Percentiles rank a stretch among this genome's conserved stretches.
Evolutionary conservation across 2,888 invertebrate species (phyloP).

Genomic region (Leptura quadrifasciata): DNA sequence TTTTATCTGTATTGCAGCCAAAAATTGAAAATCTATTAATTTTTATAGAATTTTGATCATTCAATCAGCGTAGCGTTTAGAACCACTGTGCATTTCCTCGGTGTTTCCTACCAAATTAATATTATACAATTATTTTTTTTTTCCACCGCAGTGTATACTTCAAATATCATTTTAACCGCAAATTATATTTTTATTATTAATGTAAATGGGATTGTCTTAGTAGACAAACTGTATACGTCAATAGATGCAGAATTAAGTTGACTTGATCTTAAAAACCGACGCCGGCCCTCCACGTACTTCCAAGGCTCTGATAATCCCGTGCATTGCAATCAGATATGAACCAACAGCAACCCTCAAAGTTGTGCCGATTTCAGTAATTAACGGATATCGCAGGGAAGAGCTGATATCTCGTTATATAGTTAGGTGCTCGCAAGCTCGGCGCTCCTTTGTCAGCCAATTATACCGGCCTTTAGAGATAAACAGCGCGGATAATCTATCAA

Average conservation of each 20-base stretch:
- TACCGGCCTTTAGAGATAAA: constrained; percentile 70
- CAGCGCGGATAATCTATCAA: constrained; percentile 73
- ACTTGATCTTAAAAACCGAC: neutral
- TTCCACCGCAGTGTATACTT: too few species aligned
- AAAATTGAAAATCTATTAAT: too few species aligned
- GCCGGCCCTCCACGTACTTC: constrained; percentile 10
- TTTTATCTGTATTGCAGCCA: too few species aligned
- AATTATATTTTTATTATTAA: too few species aligned
- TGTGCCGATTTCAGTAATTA: constrained; percentile 66
- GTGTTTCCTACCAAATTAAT: too few species aligned
- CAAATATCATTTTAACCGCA: too few species aligned
- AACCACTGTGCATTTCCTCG: too few species aligned
- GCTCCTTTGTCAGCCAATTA: constrained; percentile 70
- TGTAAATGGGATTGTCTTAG: neutral
- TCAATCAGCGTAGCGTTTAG: too few species aligned
- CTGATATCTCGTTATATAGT: constrained; percentile 52
- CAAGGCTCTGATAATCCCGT: constrained; percentile 35
- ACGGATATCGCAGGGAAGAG: constrained; percentile 64
- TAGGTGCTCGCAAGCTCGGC: constrained; percentile 58
- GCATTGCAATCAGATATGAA: constrained; percentile 57
- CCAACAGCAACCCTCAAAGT: constrained; percentile 63
- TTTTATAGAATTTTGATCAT: too few species aligned
- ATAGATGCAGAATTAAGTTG: neutral
- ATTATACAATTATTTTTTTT: too few species aligned
- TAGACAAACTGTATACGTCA: neutral